Conservation (phyloP, 2,888 invertebrate genomes). For the Oligia latruncula region DNA sequence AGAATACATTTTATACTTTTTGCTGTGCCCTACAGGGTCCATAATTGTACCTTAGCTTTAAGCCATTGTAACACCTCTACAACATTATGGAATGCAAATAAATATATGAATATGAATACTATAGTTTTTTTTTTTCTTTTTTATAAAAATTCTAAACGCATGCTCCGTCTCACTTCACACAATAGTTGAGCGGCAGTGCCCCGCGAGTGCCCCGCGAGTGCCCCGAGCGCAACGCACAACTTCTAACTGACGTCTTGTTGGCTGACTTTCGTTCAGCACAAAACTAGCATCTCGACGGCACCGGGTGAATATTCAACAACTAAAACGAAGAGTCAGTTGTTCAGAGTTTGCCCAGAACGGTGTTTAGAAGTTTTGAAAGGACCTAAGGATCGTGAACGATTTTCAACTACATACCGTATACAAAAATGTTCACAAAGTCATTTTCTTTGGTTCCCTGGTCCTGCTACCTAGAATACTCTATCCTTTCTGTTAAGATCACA, state of each 20-base stretch:
- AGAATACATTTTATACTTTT: too few relatives aligned
- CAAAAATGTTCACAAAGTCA: not conserved
- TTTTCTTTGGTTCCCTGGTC: not conserved
- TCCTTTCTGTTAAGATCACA: conserved; percentile 35
- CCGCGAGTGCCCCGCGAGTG: not conserved
- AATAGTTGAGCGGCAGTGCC: conserved; percentile 30
- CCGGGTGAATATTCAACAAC: conserved; percentile 23
- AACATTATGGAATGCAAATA: too few relatives aligned
- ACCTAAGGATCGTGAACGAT: not conserved
- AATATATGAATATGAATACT: too few relatives aligned
- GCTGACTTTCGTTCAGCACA: conserved; percentile 23
- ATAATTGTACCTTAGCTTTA: too few relatives aligned
- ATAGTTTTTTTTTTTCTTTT: too few relatives aligned
- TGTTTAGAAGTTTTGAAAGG: not conserved
- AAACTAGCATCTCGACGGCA: conserved; percentile 30
- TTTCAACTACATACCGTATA: not conserved
- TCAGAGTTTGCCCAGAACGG: conserved; percentile 1
- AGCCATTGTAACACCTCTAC: too few relatives aligned
- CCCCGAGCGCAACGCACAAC: conserved; percentile 24
- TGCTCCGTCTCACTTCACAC: conserved; percentile 7
- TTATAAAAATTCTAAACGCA: conserved; percentile 5
- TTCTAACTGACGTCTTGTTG: conserved; percentile 31
- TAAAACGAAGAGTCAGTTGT: conserved; percentile 13
- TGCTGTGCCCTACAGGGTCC: too few relatives aligned
- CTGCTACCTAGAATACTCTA: not conserved